These are phyloP conservation scores for Thelaira solivaga DNA, from an alignment of 2,888 invertebrate genomes.

Conservation along the genomic window DNA sequence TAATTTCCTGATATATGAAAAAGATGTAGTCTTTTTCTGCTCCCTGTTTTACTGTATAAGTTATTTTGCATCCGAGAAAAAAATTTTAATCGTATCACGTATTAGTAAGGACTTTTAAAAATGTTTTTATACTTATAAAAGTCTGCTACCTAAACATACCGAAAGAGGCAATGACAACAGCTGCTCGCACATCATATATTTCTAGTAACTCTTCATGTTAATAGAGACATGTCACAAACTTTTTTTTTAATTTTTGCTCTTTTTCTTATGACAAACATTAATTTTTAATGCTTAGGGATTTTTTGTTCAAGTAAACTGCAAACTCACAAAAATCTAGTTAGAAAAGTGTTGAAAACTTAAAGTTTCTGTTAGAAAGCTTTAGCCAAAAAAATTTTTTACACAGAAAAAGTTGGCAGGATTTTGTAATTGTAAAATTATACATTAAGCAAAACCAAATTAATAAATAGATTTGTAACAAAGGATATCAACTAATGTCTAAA, in stretches of 20 bases:
- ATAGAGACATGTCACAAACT: constrained; percentile 36
- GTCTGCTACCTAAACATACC: constrained; percentile 1
- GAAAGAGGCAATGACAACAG: constrained; percentile 42
- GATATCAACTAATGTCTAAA: constrained; percentile 25
- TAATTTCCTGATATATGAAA: too few species aligned
- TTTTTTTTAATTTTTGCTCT: constrained; percentile 8
- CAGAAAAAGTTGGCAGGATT: constrained; percentile 54
- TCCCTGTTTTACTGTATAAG: too few species aligned
- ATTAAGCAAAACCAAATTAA: constrained; percentile 14
- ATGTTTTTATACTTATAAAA: not conserved
- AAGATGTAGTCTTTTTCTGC: too few species aligned
- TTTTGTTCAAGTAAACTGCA: constrained; percentile 8
- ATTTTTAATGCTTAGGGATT: too few species aligned
- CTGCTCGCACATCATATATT: constrained; percentile 55
- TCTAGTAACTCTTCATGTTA: constrained; percentile 27
- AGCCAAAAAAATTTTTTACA: constrained; percentile 49
- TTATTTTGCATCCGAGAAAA: too few species aligned
- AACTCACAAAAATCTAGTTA: not conserved
- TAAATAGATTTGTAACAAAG: too few species aligned
- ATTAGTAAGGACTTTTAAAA: too few species aligned
- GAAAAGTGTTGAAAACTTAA: constrained; percentile 20
- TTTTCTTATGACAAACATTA: too few species aligned
- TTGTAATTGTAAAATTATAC: constrained; percentile 35
- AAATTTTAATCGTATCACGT: too few species aligned
- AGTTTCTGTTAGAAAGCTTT: constrained; percentile 39